Base-by-base conservation (phyloP, 37 sponge, comb jelly and placozoan genomes). In the Ephydatia muelleri region DNA sequence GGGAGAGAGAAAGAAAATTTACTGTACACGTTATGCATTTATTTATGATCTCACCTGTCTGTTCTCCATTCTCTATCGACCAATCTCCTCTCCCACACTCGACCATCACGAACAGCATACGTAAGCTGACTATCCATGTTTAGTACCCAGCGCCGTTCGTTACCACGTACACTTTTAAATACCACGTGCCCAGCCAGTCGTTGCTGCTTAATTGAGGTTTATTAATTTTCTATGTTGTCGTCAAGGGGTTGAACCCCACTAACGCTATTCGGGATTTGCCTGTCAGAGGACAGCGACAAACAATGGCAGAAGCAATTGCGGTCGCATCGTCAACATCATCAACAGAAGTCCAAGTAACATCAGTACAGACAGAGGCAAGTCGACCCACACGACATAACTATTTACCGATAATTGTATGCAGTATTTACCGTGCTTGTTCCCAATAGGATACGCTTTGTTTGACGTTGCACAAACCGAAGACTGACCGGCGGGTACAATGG, bases 401-500 rank as follows among this genome's bases (percentile, higher is more conserved):
- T 14, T 57, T 57, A 57, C 57, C 16, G 57, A 57, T 57, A 57
- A 57, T 1, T 13, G 47, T 4, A n/a, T n/a, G n/a, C n/a, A n/a
- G n/a, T n/a, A n/a, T n/a, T n/a, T n/a, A 5, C 19, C 16, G 12
- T 57, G 0, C 57, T 57, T 57, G 0, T 57, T n/a, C n/a, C n/a
- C n/a, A 11, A 57, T 1, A 70, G 30, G 64, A 85, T 47, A 65
- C 76, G 11, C 78, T 95, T 12, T 84, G 92, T 14, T 74, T 95
- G 26, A 65, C 38, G 19, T 82, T 96, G 22, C 81, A 81, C 37
- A 98, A 98, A 81, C 95, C 92, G 0, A 91, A 91, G 65, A 87
- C 92, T 22, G 88, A 88, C 23, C 87, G 88, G 82, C 82, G 88
- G 38, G 96, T 98, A 21, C 77, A 93, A 33, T 98, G 98, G 98